Evolutionary conservation across 2,888 invertebrate species (phyloP).

Genomic region (Masnerella sp.): DNA sequence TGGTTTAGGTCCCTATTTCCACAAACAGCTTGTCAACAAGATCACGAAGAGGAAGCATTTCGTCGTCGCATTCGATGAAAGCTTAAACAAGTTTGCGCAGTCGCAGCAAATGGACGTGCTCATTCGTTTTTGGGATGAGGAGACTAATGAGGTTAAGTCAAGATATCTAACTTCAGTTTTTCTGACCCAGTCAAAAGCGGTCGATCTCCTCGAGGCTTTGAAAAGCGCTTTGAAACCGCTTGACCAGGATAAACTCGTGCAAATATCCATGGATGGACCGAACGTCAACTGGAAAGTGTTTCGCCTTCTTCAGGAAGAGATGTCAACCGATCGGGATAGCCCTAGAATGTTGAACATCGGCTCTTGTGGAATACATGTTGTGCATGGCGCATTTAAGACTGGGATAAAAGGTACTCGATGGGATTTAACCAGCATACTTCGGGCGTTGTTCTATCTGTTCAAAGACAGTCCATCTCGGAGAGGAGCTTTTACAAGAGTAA

Average conservation of each 20-base stretch:
- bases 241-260: conserved; percentile 47
- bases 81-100: conserved; percentile 61
- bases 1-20: conserved; percentile 56
- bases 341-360: conserved; percentile 11
- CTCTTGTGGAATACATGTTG: conserved; percentile 25
- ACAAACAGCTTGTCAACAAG: conserved; percentile 28
- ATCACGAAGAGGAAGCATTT: conserved; percentile 16
- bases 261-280: conserved; percentile 62
- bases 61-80: conserved; percentile 62
- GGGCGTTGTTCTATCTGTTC: conserved; percentile 13
- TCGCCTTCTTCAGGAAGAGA: conserved; percentile 10
- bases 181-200: conserved; percentile 55
- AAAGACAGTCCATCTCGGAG: conserved; percentile 5
- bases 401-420: conserved; percentile 23
- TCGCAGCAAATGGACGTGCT: conserved; percentile 65
- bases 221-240: conserved; percentile 3
- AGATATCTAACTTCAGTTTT: conserved; percentile 64
- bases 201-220: conserved; percentile 59
- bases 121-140: conserved; percentile 63
- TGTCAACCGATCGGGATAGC: conserved; percentile 36
- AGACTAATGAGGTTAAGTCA: conserved; percentile 44
- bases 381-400: conserved; percentile 24
- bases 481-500: conserved; percentile 3
- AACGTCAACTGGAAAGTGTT: conserved; percentile 58
- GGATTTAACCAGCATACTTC: background rate